Evolutionary conservation across 2,797 vertebrate genomes (phyloP), one percentile per base, ranked within the genome.

Genomic region (Florisuga fusca): DNA sequence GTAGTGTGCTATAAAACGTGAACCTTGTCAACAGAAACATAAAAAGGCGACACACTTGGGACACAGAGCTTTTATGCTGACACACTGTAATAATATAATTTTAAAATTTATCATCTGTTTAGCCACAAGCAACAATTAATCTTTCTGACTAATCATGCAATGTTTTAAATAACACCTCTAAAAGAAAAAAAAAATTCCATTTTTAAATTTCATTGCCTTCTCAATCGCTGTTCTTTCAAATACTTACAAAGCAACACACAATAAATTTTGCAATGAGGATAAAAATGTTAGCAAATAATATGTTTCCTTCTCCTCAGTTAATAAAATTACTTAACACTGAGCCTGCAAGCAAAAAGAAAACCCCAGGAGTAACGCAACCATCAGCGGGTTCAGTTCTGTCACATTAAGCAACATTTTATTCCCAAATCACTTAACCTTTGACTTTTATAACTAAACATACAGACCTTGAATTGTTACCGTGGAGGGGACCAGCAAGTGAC

Each of bases 1-100:
- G 97, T 97, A 84, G 96, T 20, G 96, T 97, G 97, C 97, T 97
- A 97, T 97, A 97, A 98, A 98, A 98, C 2, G 93, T 96, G 97
- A 98, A 97, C 97, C 98, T 97, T 98, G 98, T 98, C 97, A 98
- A 98, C 97, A 97, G 96, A 97, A 98, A 98, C 97, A 97, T 96
- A 97, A 97, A 96, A 97, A 97, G 97, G 97, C 78, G 90, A 97
- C 98, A 98, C 97, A 96, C 97, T 98, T 97, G 98, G 97, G 98
- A 98, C 97, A 96, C 55, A 16, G 94, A 96, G 97, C 97, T 97
- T 98, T 98, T 98, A 96, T 96, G 96, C 96, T 95, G 96, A 98
- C 97, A 97, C 96, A 94, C 93, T 97, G 97, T 96, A 97, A 96
- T 97, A 97, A 97, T 97, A 98, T 97, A 53, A 97, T 98, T 97